A percentile compares a stretch with the other conserved stretches of the same genome.
phyloP scores from a whole-genome alignment of 1,140 invertebrate genomes.

The Caenorhabditis brenneri region DNA sequence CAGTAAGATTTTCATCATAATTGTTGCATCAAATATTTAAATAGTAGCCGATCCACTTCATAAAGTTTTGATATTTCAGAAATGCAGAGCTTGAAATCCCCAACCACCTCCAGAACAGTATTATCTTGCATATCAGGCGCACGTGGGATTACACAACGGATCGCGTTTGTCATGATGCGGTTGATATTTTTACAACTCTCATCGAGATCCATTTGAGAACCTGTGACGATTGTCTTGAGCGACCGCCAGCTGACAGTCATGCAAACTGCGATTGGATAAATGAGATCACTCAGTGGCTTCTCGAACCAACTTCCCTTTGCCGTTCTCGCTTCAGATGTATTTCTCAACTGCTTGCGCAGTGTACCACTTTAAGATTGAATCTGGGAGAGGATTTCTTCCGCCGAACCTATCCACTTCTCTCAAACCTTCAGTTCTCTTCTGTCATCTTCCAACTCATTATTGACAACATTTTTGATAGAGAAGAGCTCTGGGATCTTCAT shows the following conservation, averaged over 20 bases:
- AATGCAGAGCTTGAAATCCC: background rate
- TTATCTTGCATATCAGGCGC: conserved; percentile 28
- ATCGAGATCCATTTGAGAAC: conserved; percentile 40
- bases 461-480: conserved; percentile 21
- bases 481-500: background rate
- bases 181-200: conserved; percentile 36
- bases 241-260: background rate
- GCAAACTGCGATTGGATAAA: conserved; percentile 23
- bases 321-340: conserved; percentile 36
- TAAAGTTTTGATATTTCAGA: background rate
- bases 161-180: conserved; percentile 45
- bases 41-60: background rate
- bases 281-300: conserved; percentile 19
- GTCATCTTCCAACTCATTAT: conserved; percentile 10
- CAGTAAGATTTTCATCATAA: background rate
- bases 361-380: background rate
- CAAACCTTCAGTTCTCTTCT: background rate
- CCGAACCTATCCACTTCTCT: background rate
- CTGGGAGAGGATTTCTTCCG: background rate
- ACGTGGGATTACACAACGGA: conserved; percentile 43
- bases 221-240: background rate
- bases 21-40: background rate
- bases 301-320: conserved; percentile 7
- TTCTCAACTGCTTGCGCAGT: background rate
- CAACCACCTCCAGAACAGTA: background rate